Conservation (phyloP, 2,888 invertebrate genomes). For the Apamea crenata region DNA sequence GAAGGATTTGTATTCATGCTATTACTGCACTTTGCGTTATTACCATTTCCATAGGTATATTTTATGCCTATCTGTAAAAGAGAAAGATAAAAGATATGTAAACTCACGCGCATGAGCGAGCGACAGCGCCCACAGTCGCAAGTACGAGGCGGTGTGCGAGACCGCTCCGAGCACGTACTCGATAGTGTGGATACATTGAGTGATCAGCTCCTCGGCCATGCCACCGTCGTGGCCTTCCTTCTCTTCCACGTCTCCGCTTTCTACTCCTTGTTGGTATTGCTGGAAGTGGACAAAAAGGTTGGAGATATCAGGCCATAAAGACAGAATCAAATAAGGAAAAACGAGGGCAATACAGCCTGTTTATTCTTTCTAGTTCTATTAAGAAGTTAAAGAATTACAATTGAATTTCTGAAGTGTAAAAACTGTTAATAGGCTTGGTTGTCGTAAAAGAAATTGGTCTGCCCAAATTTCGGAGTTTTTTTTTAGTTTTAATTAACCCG, state of each 20-base stretch:
- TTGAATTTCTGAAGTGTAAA: background rate
- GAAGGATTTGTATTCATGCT: background rate
- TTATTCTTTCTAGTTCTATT: too few relatives aligned
- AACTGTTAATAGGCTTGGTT: background rate
- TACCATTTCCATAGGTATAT: background rate
- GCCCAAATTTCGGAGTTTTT: background rate
- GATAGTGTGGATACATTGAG: conserved; percentile 97
- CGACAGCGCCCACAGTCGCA: conserved; percentile 97
- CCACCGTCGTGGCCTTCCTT: conserved; percentile 84
- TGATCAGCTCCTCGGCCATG: conserved; percentile 94
- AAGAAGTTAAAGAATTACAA: background rate
- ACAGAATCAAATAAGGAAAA: background rate
- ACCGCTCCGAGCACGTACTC: conserved; percentile 97
- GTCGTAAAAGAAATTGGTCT: background rate
- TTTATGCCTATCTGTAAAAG: background rate
- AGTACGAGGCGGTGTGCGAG: conserved; percentile 97
- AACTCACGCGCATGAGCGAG: conserved; percentile 96
- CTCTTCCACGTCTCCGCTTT: conserved; percentile 77
- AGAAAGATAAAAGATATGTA: background rate
- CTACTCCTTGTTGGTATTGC: conserved; percentile 82
- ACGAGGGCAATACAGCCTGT: background rate
- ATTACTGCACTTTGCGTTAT: background rate
- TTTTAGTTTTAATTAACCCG: background rate
- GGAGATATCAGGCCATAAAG: background rate
- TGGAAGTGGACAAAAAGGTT: conserved; percentile 49